A percentile compares a stretch with the other conserved stretches of the same genome.
Evolutionary conservation across 2,888 invertebrate genomes (phyloP).

Genomic region (Apodemia hepburni): DNA sequence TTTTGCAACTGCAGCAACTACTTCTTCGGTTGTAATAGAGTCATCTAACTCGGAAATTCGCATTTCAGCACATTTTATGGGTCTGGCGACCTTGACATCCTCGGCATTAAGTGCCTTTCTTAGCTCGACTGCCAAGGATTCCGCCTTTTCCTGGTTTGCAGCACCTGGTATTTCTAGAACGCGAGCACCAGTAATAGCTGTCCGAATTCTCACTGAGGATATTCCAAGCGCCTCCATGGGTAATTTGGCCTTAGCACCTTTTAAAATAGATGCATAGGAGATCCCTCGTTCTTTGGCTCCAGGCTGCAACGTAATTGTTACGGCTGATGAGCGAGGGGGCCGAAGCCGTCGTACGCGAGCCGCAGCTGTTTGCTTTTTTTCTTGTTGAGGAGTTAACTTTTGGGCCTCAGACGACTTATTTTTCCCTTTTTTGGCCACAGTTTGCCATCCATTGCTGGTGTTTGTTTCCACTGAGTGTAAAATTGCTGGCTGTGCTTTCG

Average conservation of each 20-base stretch:
- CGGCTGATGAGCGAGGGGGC: neutral
- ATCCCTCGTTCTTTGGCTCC: slow-evolving; percentile 20
- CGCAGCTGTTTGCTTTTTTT: neutral
- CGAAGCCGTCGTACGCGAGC: neutral
- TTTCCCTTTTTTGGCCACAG: neutral
- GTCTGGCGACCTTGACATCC: slow-evolving; percentile 20
- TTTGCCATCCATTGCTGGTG: neutral
- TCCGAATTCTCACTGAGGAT: slow-evolving; percentile 10
- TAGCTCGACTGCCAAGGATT: slow-evolving; percentile 23
- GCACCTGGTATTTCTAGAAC: slow-evolving; percentile 25
- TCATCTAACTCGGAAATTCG: slow-evolving; percentile 25
- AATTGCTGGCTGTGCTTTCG: neutral
- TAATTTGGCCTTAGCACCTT: slow-evolving; percentile 10
- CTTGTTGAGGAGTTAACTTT: neutral
- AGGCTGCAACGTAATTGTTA: neutral
- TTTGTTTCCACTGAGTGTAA: neutral
- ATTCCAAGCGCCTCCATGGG: slow-evolving; percentile 19
- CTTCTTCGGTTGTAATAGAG: slow-evolving; percentile 17
- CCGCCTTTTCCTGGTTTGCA: slow-evolving; percentile 21
- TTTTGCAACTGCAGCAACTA: slow-evolving; percentile 10
- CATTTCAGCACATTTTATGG: no score
- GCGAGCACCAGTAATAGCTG: slow-evolving; percentile 24
- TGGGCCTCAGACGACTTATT: no score
- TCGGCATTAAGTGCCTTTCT: slow-evolving; percentile 16
- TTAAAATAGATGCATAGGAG: no score